These are phyloP conservation scores for Atta texana DNA, from an alignment of 1,140 invertebrate genomes.

Conservation along the genomic window DNA sequence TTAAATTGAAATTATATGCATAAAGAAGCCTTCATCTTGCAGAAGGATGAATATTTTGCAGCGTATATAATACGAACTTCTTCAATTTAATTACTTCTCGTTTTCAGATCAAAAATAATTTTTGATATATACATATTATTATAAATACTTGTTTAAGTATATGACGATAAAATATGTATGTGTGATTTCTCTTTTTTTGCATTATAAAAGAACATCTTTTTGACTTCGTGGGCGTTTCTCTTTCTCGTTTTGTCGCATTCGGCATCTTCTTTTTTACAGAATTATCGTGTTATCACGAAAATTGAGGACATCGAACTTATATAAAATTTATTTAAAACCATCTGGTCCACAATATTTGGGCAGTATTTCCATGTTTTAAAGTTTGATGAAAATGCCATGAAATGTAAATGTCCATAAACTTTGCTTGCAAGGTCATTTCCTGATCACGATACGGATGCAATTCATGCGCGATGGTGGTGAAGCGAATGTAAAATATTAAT, in stretches of 20 bases:
- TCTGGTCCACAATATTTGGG: not conserved
- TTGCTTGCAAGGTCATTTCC: not conserved
- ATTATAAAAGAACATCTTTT: not conserved
- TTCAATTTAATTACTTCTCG: not conserved
- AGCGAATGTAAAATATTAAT: slow-evolving; percentile 28
- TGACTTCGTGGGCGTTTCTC: slow-evolving; percentile 2
- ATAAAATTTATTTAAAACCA: not conserved
- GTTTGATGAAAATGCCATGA: not conserved
- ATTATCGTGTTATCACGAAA: not conserved
- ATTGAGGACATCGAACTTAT: not conserved
- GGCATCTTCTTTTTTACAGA: not conserved
- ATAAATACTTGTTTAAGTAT: not conserved
- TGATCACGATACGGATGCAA: not conserved
- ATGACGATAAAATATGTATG: not conserved
- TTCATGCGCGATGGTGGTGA: not conserved
- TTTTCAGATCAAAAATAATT: not conserved
- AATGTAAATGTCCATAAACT: not conserved
- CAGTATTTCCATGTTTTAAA: not conserved
- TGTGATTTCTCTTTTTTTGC: not conserved
- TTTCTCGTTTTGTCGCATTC: not conserved
- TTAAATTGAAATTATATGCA: not conserved
- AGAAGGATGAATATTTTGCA: no score
- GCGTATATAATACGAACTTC: not conserved
- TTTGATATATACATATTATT: not conserved
- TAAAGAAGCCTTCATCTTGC: not conserved